Evolutionary conservation across 2,797 vertebrate genomes (phyloP), one percentile per base, ranked within the genome.

Genomic region (Urophycis tenuis): DNA sequence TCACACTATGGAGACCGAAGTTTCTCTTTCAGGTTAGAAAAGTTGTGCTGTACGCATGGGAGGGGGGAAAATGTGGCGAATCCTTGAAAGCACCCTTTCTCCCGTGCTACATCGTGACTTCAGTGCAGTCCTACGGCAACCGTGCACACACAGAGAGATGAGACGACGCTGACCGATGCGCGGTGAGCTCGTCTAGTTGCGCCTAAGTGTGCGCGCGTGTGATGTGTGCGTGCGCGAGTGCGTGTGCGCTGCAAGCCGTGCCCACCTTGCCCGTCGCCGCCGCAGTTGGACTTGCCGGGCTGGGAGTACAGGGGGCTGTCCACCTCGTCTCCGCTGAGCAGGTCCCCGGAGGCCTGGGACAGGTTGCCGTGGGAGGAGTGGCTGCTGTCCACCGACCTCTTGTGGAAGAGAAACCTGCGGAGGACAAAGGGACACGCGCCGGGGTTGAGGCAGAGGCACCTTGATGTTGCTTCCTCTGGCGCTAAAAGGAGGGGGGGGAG

Each of bases 201-300:
- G 22, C 9, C 22, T 25, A 22, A 8, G 22, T 9, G 6, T 8
- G 53, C 9, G 22, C 8, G 22, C 25, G 7, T n/a, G 49, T 4
- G 36, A 9, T n/a, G 22, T n/a, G 22, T 60, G 49, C 7, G 49
- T 25, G 53, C 7, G 22, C 25, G 53, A 4, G 36, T 39, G 36
- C 1, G 36, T 39, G 36, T 5, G 36, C 8, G n/a, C n/a, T n/a
- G n/a, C n/a, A n/a, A n/a, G n/a, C n/a, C n/a, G n/a, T 41, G n/a
- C 22, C 32, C 75, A 98, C 96, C 96, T 93, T 93, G 95, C 77
- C 95, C 90, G 87, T 98, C 96, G 3, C 92, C 91, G 89, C 87
- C 95, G 92, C 95, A 97, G 83, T 93, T 94, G 74, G 95, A 96
- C 73, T 94, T 96, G 71, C 88, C 89, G 1, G 92, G 90, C 35